Evolutionary conservation across 2,888 invertebrate genomes (phyloP).

Genomic region (Gortyna flavago): DNA sequence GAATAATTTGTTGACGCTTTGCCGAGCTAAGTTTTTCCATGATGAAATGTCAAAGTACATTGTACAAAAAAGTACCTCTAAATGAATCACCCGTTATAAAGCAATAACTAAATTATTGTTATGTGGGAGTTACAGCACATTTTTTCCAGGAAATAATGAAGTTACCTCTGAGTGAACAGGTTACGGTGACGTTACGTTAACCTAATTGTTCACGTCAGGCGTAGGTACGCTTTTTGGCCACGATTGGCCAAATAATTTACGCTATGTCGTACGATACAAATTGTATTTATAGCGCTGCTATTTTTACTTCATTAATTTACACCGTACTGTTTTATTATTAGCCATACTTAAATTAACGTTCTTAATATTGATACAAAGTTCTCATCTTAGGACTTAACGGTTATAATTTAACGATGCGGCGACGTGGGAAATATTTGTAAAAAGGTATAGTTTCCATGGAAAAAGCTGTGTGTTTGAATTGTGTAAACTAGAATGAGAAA

Average conservation of each 20-base stretch:
- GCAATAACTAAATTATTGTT: neutral
- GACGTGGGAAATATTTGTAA: neutral
- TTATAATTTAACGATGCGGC: neutral
- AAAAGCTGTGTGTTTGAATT: neutral
- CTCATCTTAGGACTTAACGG: neutral
- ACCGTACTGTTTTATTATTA: neutral
- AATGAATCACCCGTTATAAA: too few species aligned
- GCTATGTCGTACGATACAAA: neutral
- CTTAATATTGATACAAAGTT: neutral
- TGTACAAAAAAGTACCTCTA: too few species aligned
- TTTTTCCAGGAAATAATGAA: neutral
- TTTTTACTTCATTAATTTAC: constrained; percentile 15
- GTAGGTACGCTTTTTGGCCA: neutral
- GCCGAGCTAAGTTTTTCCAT: too few species aligned
- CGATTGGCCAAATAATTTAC: constrained; percentile 2
- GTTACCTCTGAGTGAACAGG: neutral
- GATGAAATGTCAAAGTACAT: too few species aligned
- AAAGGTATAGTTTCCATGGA: neutral
- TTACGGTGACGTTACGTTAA: neutral
- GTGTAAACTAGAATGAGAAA: neutral
- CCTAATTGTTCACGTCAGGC: neutral
- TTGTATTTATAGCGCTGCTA: constrained; percentile 19
- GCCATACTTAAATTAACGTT: too few species aligned
- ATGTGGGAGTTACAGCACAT: neutral
- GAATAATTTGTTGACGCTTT: too few species aligned